Percentiles rank a stretch among this genome's conserved stretches.
Conservation (phyloP, 2,113 vertebrate genomes). For the Parus major region DNA sequence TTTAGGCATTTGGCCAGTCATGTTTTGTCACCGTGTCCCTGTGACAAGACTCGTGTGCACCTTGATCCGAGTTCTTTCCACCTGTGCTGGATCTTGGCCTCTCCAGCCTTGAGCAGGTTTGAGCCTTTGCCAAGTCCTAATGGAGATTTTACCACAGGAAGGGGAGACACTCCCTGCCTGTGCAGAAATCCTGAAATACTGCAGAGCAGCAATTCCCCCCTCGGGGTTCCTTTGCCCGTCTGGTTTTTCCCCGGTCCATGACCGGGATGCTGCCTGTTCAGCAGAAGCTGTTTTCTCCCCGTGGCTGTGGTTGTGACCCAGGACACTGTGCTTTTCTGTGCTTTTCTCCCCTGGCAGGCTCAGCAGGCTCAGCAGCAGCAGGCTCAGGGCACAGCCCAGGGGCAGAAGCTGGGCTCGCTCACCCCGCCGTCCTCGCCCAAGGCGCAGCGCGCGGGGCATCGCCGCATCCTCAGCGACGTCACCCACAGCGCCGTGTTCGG, state of each 20-base stretch:
- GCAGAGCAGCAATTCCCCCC: neutral
- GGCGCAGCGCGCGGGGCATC: constrained; percentile 88
- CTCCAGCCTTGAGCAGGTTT: neutral
- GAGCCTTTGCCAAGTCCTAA: neutral
- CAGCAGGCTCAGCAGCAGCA: constrained; percentile 67
- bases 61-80: neutral
- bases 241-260: neutral
- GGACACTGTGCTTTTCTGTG: fast-evolving
- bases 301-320: fast-evolving
- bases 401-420: constrained; percentile 89
- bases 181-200: neutral
- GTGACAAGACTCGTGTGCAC: neutral
- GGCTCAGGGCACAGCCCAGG: constrained; percentile 61
- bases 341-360: neutral
- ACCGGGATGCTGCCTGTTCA: neutral
- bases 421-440: constrained; percentile 96
- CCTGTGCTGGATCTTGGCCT: neutral
- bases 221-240: fast-evolving
- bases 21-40: neutral
- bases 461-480: constrained; percentile 95
- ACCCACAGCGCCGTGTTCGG: constrained; percentile 96
- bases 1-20: neutral
- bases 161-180: neutral
- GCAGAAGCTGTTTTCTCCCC: fast-evolving
- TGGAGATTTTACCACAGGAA: neutral